Conservation (phyloP, 2,888 invertebrate genomes). For the Lordiphosa fenestrarum region DNA sequence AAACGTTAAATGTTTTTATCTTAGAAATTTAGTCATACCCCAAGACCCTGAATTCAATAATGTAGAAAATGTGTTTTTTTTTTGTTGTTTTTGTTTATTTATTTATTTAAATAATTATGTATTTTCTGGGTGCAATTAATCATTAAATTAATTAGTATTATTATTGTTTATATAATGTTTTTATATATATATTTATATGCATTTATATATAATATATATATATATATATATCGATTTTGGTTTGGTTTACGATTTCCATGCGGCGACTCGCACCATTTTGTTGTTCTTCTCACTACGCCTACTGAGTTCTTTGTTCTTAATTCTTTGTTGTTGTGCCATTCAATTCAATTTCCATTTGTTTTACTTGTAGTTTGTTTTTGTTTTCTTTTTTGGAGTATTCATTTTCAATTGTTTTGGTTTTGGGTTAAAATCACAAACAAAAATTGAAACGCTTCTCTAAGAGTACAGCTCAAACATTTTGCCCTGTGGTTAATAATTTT, state of each 20-base stretch:
- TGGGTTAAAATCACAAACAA: slow-evolving; percentile 35
- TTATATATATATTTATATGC: slow-evolving; percentile 57
- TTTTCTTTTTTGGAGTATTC: too few relatives aligned
- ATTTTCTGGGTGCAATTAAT: slow-evolving; percentile 78
- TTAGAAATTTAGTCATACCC: too few relatives aligned
- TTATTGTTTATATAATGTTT: slow-evolving; percentile 78
- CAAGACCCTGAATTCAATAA: background rate
- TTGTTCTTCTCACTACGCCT: slow-evolving; percentile 13
- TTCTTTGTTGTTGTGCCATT: slow-evolving; percentile 10
- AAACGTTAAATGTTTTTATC: too few relatives aligned
- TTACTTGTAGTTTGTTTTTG: slow-evolving; percentile 7
- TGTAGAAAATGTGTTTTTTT: background rate
- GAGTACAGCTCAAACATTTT: slow-evolving; percentile 37
- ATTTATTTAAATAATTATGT: slow-evolving; percentile 77
- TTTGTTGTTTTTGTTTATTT: slow-evolving; percentile 52
- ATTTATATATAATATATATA: slow-evolving; percentile 45
- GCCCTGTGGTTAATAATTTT: slow-evolving; percentile 9
- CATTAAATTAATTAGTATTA: slow-evolving; percentile 78
- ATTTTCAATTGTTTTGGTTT: slow-evolving; percentile 17
- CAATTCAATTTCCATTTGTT: too few relatives aligned
- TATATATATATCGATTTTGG: slow-evolving; percentile 57
- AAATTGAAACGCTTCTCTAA: slow-evolving; percentile 49
- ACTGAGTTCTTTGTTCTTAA: slow-evolving; percentile 5
- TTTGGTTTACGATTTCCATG: slow-evolving; percentile 17
- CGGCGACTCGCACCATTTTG: slow-evolving; percentile 5